Percentiles rank a stretch among this genome's conserved stretches.
These are phyloP conservation scores for Leptopilina syphax DNA, from an alignment of 2,888 invertebrate genomes.

Conservation along the genomic window DNA sequence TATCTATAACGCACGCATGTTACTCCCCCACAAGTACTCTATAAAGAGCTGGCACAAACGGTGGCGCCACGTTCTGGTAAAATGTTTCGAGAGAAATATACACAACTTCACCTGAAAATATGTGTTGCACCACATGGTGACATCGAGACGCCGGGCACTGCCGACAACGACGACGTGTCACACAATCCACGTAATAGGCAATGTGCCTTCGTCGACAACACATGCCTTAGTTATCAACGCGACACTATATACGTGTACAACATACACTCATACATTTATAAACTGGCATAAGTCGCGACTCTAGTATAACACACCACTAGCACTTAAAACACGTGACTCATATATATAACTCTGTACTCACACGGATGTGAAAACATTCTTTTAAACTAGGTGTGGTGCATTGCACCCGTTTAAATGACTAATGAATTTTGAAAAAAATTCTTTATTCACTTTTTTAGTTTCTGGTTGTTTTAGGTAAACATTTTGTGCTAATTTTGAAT, in stretches of 20 bases:
- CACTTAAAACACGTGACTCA: slow-evolving; percentile 31
- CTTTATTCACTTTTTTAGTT: too few relatives aligned
- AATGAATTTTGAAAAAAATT: background rate
- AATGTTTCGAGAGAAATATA: background rate
- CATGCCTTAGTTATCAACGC: slow-evolving; percentile 7
- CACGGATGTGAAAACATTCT: slow-evolving; percentile 31
- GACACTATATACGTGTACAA: too few relatives aligned
- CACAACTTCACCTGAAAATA: slow-evolving; percentile 43
- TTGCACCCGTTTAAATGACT: slow-evolving; percentile 27
- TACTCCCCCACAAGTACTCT: slow-evolving; percentile 13
- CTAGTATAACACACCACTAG: background rate
- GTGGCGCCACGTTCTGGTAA: slow-evolving; percentile 31
- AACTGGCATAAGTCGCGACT: slow-evolving; percentile 6
- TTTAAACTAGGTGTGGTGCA: slow-evolving; percentile 17
- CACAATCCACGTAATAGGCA: background rate
- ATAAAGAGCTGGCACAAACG: background rate
- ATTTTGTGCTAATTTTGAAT: too few relatives aligned
- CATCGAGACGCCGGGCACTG: slow-evolving; percentile 55
- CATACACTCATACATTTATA: background rate
- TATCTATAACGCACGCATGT: slow-evolving; percentile 16
- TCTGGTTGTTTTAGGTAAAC: too few relatives aligned
- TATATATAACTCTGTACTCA: background rate
- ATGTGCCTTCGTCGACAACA: background rate
- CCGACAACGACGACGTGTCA: slow-evolving; percentile 37
- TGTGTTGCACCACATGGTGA: slow-evolving; percentile 66